Conservation (phyloP, 1,140 invertebrate genomes). For the Parasteatoda tepidariorum region DNA sequence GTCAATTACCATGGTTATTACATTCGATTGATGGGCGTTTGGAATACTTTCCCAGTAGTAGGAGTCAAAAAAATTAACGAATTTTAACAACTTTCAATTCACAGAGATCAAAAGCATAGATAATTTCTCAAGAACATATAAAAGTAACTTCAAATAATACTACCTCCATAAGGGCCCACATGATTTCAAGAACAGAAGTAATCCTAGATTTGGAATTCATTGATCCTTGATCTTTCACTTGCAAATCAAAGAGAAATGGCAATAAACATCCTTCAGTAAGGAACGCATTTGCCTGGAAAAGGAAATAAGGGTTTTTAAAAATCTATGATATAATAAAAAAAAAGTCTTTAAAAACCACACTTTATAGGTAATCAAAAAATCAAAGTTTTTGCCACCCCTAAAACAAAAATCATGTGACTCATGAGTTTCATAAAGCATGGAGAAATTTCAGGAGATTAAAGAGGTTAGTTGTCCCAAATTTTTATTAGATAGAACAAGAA, state of each 20-base stretch:
- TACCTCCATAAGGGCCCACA: conserved; percentile 77
- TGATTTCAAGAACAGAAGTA: conserved; percentile 72
- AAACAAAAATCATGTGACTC: too few species aligned
- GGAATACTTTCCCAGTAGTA: too few species aligned
- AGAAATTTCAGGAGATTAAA: too few species aligned
- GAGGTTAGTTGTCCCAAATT: too few species aligned
- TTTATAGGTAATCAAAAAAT: too few species aligned
- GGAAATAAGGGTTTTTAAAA: not conserved
- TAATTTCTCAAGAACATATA: not conserved
- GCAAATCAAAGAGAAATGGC: conserved; percentile 69
- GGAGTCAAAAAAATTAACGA: too few species aligned
- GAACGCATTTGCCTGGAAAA: conserved; percentile 69
- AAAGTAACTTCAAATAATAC: not conserved
- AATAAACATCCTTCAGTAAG: conserved; percentile 73
- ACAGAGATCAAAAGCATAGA: not conserved
- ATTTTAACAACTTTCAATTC: too few species aligned
- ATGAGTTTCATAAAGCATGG: too few species aligned
- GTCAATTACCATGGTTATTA: too few species aligned
- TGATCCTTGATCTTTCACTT: conserved; percentile 61
- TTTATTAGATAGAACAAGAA: too few species aligned
- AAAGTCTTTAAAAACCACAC: not conserved
- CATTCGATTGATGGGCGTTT: too few species aligned
- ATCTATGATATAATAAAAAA: not conserved
- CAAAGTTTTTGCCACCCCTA: too few species aligned
- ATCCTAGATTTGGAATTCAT: conserved; percentile 64